These are phyloP conservation scores for Corvus hawaiiensis DNA, from an alignment of 2,113 vertebrate genomes.

Conservation along the genomic window DNA sequence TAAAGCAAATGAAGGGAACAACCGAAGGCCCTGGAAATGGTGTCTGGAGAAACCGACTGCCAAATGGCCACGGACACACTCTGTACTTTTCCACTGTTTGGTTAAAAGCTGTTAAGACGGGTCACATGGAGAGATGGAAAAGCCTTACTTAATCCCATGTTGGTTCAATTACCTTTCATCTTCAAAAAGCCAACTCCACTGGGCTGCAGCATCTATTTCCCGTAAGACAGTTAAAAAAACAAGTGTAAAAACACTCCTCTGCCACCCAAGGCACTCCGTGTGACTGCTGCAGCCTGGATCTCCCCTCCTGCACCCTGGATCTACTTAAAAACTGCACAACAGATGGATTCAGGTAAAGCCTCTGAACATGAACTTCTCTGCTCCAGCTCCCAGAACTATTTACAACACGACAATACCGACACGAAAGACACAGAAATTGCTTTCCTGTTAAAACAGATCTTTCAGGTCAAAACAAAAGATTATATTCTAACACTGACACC, in stretches of 20 bases:
- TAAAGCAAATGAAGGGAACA: background rate
- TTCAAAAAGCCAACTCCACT: background rate
- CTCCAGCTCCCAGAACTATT: background rate
- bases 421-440: background rate
- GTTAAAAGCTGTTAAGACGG: background rate
- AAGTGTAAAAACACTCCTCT: background rate
- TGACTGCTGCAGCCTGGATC: background rate
- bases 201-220: background rate
- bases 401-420: background rate
- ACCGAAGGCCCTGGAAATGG: background rate
- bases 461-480: background rate
- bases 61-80: background rate
- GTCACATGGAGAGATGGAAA: background rate
- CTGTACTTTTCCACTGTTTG: background rate
- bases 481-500: fast-evolving
- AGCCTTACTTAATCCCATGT: background rate
- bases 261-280: background rate
- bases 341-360: background rate
- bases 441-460: background rate
- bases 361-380: background rate
- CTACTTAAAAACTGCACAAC: background rate
- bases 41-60: background rate
- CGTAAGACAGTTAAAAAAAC: background rate
- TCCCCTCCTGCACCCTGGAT: background rate
- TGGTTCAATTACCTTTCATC: background rate